phyloP scores from a whole-genome alignment of 2,797 vertebrate genomes.

The Microhierax caerulescens region DNA sequence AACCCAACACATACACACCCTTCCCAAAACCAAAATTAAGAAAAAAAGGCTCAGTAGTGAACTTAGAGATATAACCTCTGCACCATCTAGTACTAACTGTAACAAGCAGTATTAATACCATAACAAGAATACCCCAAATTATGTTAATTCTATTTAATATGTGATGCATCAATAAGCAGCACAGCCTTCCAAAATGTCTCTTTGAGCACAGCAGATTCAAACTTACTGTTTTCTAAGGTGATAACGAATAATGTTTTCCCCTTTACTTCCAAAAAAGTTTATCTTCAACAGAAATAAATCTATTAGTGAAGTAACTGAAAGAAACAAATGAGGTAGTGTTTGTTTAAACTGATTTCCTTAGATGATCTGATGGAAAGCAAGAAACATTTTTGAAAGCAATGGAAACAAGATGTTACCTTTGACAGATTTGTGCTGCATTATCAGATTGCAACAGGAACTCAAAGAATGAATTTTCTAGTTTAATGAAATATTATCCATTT shows the following conservation, averaged over 20 bases:
- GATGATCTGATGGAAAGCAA: neutral
- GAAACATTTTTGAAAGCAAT: neutral
- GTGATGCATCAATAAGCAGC: neutral
- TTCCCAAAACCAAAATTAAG: neutral
- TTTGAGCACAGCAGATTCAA: slow-evolving; percentile 12
- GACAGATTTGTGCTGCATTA: neutral
- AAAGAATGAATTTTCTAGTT: neutral
- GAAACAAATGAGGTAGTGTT: neutral
- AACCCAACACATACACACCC: too few species aligned
- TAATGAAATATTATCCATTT: neutral
- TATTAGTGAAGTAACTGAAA: neutral
- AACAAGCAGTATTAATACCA: neutral
- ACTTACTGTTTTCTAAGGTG: neutral
- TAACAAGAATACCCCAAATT: neutral
- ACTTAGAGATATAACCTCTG: neutral
- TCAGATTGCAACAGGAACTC: neutral
- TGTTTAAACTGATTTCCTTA: neutral
- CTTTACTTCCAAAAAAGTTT: neutral
- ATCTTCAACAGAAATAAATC: neutral
- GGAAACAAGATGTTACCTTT: neutral
- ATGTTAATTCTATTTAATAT: neutral
- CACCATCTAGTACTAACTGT: neutral
- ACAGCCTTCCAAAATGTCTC: neutral
- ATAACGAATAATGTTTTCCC: neutral
- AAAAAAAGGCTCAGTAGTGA: neutral